These are phyloP conservation scores for Cinara cedri DNA, from an alignment of 2,888 invertebrate genomes.

Conservation along the genomic window DNA sequence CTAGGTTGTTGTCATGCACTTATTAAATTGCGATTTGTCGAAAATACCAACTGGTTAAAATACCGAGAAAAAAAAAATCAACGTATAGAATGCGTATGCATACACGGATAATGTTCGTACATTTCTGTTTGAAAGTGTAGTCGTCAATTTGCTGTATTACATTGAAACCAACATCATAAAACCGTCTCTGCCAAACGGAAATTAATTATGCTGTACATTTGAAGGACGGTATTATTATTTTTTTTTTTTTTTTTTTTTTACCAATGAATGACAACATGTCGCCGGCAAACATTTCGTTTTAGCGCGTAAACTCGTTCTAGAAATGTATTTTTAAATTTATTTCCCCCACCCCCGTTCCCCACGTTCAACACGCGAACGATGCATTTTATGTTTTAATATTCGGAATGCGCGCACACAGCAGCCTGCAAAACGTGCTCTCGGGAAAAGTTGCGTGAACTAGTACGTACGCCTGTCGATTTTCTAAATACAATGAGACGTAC, in stretches of 20 bases:
- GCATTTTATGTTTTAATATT: conserved; percentile 46
- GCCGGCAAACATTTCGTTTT: conserved; percentile 28
- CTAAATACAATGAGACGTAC: not conserved
- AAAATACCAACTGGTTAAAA: too few relatives aligned
- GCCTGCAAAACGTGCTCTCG: conserved; percentile 13
- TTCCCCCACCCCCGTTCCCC: not conserved
- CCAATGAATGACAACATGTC: conserved; percentile 24
- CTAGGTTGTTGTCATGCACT: too few relatives aligned
- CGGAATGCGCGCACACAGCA: not conserved
- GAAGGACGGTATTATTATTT: too few relatives aligned
- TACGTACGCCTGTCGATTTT: conserved; percentile 32
- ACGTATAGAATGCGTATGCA: too few relatives aligned
- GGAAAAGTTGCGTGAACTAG: not conserved
- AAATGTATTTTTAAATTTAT: not conserved
- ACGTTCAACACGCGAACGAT: conserved; percentile 24
- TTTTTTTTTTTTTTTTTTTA: conserved; percentile 13
- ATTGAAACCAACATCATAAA: too few relatives aligned
- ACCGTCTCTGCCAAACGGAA: too few relatives aligned
- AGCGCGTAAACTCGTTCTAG: conserved; percentile 11
- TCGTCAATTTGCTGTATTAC: too few relatives aligned
- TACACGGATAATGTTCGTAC: too few relatives aligned
- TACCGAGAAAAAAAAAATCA: too few relatives aligned
- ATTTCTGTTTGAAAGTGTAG: too few relatives aligned
- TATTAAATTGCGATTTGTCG: too few relatives aligned
- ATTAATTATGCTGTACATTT: too few relatives aligned